These are phyloP conservation scores for Schizothorax lantsangensis DNA, from an alignment of 2,797 vertebrate genomes.

Conservation along the genomic window DNA sequence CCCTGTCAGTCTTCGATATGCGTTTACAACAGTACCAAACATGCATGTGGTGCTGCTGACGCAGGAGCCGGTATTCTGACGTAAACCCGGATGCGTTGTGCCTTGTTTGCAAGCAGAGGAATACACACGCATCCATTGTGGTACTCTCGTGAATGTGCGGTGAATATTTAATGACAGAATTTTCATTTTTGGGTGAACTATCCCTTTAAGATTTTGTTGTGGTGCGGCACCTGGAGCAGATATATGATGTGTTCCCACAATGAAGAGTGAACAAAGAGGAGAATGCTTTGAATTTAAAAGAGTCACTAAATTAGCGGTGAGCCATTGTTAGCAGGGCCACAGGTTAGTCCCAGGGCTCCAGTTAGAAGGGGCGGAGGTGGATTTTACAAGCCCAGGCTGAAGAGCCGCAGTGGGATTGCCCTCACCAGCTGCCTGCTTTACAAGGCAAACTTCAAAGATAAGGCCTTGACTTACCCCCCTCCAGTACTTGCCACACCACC, in stretches of 20 bases:
- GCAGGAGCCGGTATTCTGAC: background rate
- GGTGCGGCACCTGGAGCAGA: slow-evolving; percentile 40
- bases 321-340: slow-evolving; percentile 56
- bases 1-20: background rate
- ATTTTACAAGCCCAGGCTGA: slow-evolving; percentile 76
- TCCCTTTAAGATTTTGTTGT: slow-evolving; percentile 4
- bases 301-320: slow-evolving; percentile 53
- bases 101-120: background rate
- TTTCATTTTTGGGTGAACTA: background rate
- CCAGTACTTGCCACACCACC: slow-evolving; percentile 37
- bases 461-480: slow-evolving; percentile 53
- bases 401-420: slow-evolving; percentile 75
- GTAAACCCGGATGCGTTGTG: background rate
- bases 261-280: slow-evolving; percentile 74
- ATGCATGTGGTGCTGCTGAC: background rate
- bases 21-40: background rate
- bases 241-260: slow-evolving; percentile 52
- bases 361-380: slow-evolving; percentile 56
- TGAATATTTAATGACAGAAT: background rate
- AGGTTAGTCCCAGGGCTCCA: slow-evolving; percentile 52
- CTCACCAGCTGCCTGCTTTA: slow-evolving; percentile 82
- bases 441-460: slow-evolving; percentile 79
- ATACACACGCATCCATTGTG: background rate
- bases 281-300: slow-evolving; percentile 79
- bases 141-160: background rate